Evolutionary conservation across 2,888 invertebrate genomes (phyloP), one percentile per base, ranked within the genome.

Genomic region (Epicampocera succincta): DNA sequence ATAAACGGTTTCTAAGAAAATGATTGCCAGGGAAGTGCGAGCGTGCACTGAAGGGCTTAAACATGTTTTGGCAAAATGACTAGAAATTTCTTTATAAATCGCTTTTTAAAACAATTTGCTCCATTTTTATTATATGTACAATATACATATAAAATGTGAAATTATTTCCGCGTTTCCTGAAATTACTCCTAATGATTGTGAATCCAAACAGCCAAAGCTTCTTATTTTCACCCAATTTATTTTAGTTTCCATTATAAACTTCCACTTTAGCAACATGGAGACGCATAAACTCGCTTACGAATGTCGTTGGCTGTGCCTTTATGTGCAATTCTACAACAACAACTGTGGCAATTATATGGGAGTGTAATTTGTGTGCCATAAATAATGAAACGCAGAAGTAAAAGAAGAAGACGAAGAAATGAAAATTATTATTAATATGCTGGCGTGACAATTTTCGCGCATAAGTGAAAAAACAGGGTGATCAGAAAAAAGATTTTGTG

Each of bases 191-290:
- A 33, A 33, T 33, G 33, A 33, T 9, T 33, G 8, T 1, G 8
- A 33, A 9, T 9, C 8, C 1, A 9, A 33, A 9, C 33, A 6
- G 5, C 9, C 9, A 33, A 33, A 8, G 33, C 9, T 33, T 15
- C 48, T 58, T 58, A 74, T 74, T 66, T 74, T 38, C 58, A 65
- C 17, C 19, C 58, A 66, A 66, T 66, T 66, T 42, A 48, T 29
- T 40, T 33, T 48, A 38, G 25, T 29, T 66, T 17, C 9, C 40
- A 12, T 44, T 44, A 19, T 17, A 29, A n/a, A 52, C 44, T 29
- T 52, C 1, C 3, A 50, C 17, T 50, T 50, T 17, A 44, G 38
- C 46, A 56, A 63, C 38, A 33, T 40, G 12, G 13, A 21, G 25
- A 42, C 6, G 21, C 13, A 40, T 21, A 40, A 42, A 44, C 11